Base-by-base conservation (phyloP, 2,113 vertebrate genomes). In the Lepus europaeus region DNA sequence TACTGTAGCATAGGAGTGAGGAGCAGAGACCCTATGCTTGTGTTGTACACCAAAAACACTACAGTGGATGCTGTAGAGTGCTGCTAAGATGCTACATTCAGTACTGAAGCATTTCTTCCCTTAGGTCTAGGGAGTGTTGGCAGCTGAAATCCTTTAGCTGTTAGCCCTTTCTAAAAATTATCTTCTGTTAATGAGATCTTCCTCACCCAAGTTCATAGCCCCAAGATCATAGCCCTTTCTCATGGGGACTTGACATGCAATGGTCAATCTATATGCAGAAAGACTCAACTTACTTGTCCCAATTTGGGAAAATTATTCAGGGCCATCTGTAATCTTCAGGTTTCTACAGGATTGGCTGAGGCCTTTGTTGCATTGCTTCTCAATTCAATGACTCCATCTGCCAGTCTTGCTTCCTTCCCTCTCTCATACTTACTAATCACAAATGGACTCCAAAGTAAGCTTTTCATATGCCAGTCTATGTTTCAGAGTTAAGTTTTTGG, bases 311-410 rank as follows among this genome's bases (percentile, higher is more conserved):
- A 88, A 63, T 51, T 90, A 9, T 63, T 94, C 51, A 85, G 45
- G 12, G 23, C 12, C 27, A 66, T 61, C n/a, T 11, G 10, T 86
- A 9, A 25, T 84, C 20, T 77, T 93, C 29, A 91, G 45, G 17
- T 66, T 12, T 16, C 22, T 29, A 12, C 9, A 74, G 49, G 6
- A 16, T 33, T 79, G 61, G 31, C 77, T 61, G 53, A 53, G 82
- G 19, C 25, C 29, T 77, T 88, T 93, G 29, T 68, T 82, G 19
- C 76, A 70, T 59, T 84, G 13, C 19, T 87, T 93, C 63, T 93
- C 27, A 82, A 20, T 72, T 94, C 33, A 88, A 27, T 56, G 59
- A 14, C 53, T 90, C 22, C 31, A 6, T 74, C 23, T 76, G 27
- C 14, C 10, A 51, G 19, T 39, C 16, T 70, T 88, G 27, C 63